phyloP scores from a whole-genome alignment of 2,888 invertebrate genomes.

The Sinodicranocentrus sp. region DNA sequence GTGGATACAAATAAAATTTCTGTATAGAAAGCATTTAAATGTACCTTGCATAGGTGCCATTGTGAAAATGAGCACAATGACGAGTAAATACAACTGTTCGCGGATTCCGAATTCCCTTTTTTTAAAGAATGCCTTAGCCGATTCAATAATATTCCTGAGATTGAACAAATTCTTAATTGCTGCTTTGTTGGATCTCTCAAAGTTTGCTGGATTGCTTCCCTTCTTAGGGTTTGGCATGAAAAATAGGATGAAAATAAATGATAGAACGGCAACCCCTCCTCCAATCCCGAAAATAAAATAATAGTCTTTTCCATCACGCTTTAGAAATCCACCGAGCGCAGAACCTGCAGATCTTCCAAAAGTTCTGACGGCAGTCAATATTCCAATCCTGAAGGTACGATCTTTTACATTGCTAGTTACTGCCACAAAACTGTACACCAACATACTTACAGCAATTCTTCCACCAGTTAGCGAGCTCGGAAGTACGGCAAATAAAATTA shows the following conservation, averaged over 20 bases:
- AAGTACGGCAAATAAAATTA: slow-evolving; percentile 70
- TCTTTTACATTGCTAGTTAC: slow-evolving; percentile 80
- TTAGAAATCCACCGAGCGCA: slow-evolving; percentile 76
- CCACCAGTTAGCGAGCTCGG: slow-evolving; percentile 81
- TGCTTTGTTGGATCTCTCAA: slow-evolving; percentile 77
- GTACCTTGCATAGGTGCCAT: slow-evolving; percentile 77
- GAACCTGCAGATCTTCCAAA: slow-evolving; percentile 77
- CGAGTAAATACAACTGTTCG: slow-evolving; percentile 70
- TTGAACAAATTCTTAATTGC: slow-evolving; percentile 87
- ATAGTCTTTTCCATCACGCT: slow-evolving; percentile 68
- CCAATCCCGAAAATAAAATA: slow-evolving; percentile 75
- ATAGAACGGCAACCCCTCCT: slow-evolving; percentile 69
- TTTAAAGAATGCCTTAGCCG: slow-evolving; percentile 89
- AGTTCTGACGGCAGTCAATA: slow-evolving; percentile 81
- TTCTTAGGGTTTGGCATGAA: slow-evolving; percentile 74
- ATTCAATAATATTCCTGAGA: slow-evolving; percentile 86
- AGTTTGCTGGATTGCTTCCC: slow-evolving; percentile 66
- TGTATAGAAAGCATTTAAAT: not conserved
- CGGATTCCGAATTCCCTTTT: slow-evolving; percentile 81
- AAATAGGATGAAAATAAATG: slow-evolving; percentile 73
- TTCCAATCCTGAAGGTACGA: slow-evolving; percentile 83
- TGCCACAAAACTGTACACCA: slow-evolving; percentile 75
- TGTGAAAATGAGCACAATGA: slow-evolving; percentile 74
- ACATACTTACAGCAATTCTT: slow-evolving; percentile 78
- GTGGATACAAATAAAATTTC: not conserved